Percentiles rank a stretch among this genome's conserved stretches.
phyloP scores from a whole-genome alignment of 1,140 invertebrate species.

The Neodiprion pinetum region DNA sequence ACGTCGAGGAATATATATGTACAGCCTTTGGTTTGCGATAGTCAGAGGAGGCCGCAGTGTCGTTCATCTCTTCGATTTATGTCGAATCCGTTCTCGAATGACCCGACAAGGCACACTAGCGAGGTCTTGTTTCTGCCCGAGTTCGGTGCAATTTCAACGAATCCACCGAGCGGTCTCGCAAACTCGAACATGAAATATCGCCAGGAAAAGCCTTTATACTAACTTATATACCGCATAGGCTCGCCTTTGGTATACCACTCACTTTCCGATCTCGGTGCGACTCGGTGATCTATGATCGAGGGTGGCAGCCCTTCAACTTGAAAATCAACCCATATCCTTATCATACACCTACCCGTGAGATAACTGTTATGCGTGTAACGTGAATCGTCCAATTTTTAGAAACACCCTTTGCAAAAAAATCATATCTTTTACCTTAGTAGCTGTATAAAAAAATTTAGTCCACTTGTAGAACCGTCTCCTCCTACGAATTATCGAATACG shows the following conservation, averaged over 20 bases:
- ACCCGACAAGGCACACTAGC: constrained; percentile 36
- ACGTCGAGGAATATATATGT: constrained; percentile 36
- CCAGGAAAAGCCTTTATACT: not conserved
- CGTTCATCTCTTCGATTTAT: constrained; percentile 60
- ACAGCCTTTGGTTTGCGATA: constrained; percentile 25
- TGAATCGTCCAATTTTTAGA: too few species aligned
- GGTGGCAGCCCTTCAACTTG: not conserved
- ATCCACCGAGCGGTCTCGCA: not conserved
- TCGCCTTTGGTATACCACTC: not conserved
- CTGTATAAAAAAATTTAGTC: too few species aligned
- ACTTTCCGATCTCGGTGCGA: not conserved
- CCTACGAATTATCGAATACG: too few species aligned
- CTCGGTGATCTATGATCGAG: not conserved
- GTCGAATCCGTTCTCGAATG: constrained; percentile 49
- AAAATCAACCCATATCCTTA: not conserved
- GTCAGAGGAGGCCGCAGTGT: constrained; percentile 48
- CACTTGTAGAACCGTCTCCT: too few species aligned
- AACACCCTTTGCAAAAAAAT: too few species aligned
- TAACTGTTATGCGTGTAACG: too few species aligned
- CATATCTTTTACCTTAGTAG: too few species aligned
- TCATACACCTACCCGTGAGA: too few species aligned
- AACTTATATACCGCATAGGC: not conserved
- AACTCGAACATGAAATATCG: constrained; percentile 1
- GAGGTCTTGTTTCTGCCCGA: constrained; percentile 6
- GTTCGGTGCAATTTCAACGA: not conserved